These are phyloP conservation scores for Lepidurus packardi DNA, from an alignment of 1,140 invertebrate genomes.

Conservation along the genomic window DNA sequence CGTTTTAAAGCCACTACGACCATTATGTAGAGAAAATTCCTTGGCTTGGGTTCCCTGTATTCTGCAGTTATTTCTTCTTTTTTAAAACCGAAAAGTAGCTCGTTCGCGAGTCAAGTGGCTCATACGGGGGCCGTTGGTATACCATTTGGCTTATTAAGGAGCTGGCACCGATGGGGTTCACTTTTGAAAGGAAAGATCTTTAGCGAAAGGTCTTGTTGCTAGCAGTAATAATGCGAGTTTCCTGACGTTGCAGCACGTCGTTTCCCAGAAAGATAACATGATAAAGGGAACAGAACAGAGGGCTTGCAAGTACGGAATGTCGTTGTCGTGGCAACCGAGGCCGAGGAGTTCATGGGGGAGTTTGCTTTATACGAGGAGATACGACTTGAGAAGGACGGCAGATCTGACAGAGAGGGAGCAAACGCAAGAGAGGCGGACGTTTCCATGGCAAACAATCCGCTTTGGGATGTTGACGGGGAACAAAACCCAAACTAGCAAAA, in stretches of 20 bases:
- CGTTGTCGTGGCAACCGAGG: constrained; percentile 7
- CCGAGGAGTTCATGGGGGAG: neutral
- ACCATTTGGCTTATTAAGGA: neutral
- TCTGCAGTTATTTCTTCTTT: neutral
- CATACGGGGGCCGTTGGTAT: neutral
- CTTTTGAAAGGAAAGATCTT: neutral
- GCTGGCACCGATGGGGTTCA: neutral
- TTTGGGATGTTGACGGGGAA: neutral
- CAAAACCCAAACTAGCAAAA: neutral
- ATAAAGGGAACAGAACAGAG: constrained; percentile 5
- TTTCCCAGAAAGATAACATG: neutral
- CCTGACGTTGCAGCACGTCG: constrained; percentile 12
- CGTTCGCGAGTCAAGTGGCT: neutral
- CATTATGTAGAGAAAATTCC: neutral
- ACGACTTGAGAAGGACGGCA: neutral
- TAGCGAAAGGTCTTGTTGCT: neutral
- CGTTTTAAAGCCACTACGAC: no score
- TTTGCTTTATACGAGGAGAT: neutral
- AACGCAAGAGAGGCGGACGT: neutral
- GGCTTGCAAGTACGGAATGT: neutral
- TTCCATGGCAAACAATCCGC: constrained; percentile 21
- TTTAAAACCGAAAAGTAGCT: neutral
- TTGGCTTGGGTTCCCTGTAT: neutral
- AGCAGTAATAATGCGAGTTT: constrained; percentile 16
- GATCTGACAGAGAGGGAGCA: neutral